Conservation (phyloP, 2,113 vertebrate genomes). For the Sceloporus undulatus region DNA sequence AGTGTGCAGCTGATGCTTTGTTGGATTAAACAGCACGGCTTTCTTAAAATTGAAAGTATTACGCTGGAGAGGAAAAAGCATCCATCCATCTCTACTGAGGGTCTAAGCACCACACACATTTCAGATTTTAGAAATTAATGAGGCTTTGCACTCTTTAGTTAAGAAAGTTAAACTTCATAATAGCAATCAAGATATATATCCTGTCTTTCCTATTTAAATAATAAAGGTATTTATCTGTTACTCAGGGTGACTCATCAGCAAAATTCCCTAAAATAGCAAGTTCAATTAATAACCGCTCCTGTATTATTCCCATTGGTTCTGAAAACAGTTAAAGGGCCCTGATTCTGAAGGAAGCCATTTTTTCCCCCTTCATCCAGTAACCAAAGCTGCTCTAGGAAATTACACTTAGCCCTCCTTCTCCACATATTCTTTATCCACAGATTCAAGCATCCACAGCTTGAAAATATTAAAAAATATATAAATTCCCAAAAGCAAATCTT, state of each 20-base stretch:
- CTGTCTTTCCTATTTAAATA: not conserved
- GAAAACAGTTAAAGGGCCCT: not conserved
- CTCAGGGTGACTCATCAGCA: not conserved
- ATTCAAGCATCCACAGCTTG: too few species aligned
- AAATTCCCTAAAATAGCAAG: not conserved
- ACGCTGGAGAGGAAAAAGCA: slow-evolving; percentile 33
- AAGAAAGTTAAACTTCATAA: slow-evolving; percentile 31
- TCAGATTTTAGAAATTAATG: slow-evolving; percentile 10
- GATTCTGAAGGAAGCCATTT: too few species aligned
- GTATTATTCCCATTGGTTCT: not conserved
- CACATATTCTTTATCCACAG: too few species aligned
- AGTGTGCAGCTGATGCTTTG: slow-evolving; percentile 55
- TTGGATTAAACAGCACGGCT: slow-evolving; percentile 49
- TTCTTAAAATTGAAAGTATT: slow-evolving; percentile 52
- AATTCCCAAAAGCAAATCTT: too few species aligned
- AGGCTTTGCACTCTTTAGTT: not conserved
- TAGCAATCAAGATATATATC: slow-evolving; percentile 28
- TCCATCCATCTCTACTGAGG: not conserved
- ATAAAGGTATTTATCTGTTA: slow-evolving; percentile 9
- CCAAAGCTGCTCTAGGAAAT: too few species aligned
- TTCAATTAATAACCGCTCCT: not conserved
- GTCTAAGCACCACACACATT: slow-evolving; percentile 3
- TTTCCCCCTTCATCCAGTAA: too few species aligned
- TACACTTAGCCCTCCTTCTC: too few species aligned
- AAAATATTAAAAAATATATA: too few species aligned